Conservation (phyloP, 2,888 invertebrate species). For the Alsophila aescularia region DNA sequence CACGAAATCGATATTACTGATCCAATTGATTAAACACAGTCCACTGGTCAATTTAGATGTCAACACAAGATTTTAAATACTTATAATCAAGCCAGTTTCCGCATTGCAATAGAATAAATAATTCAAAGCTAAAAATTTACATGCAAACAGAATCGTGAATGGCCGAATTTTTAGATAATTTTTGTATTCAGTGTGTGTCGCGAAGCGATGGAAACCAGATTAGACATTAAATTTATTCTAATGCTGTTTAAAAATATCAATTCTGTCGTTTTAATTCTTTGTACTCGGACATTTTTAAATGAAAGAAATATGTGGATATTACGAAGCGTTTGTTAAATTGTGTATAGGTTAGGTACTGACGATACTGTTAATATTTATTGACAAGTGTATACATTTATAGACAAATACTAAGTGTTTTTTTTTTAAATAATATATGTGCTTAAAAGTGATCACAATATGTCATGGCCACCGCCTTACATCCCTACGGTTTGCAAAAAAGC, state of each 20-base stretch:
- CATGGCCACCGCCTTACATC: not conserved
- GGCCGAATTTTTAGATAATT: conserved; percentile 5
- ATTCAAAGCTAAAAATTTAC: conserved; percentile 9
- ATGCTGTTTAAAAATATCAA: conserved; percentile 1
- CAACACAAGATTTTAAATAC: not conserved
- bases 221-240: conserved; percentile 11
- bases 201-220: conserved; percentile 25
- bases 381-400: not conserved
- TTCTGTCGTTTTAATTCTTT: conserved; percentile 5
- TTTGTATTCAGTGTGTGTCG: conserved; percentile 22
- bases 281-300: not conserved
- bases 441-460: not conserved
- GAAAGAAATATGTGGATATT: not conserved
- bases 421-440: not conserved
- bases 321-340: too few relatives aligned
- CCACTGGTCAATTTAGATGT: conserved; percentile 1
- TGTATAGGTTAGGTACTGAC: not conserved
- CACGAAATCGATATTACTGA: not conserved
- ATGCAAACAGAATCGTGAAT: conserved; percentile 14
- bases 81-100: conserved; percentile 1
- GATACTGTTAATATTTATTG: not conserved
- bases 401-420: too few relatives aligned
- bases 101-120: conserved; percentile 11
- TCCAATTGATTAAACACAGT: conserved; percentile 1
- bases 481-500: not conserved